Base-by-base conservation (phyloP, 2,888 invertebrate genomes). In the Leptinotarsa tumamoca region DNA sequence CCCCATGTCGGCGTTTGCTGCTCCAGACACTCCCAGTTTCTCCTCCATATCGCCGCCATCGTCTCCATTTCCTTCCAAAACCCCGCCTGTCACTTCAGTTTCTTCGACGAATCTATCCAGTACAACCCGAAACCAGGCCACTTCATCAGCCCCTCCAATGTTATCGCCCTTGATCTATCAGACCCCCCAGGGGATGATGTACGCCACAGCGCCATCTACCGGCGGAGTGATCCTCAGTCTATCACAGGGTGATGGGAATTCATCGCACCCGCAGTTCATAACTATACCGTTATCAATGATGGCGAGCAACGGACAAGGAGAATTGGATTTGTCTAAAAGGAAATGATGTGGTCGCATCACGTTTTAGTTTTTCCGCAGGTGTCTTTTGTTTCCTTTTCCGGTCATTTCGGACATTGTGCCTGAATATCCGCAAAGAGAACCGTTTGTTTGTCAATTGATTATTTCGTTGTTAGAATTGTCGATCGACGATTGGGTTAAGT, bases 211-310 rank as follows among this genome's bases (percentile, higher is more conserved):
- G 15, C 89, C 89, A 13, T 88, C 89, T 13, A 88, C 88, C 79
- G 89, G 89, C 13, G 89, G 89, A 5, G 88, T 90, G 76, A 87
- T 89, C 75, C 87, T 89, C 81, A 87, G 89, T 78, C 80, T 89
- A 67, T 86, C 88, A 14, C 87, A 86, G 77, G 82, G 84, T 67
- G 83, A 86, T 75, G 85, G 84, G n/a, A 85, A 83, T 81, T 80
- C 84, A 5, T 80, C 81, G 5, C 91, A 90, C 90, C 91, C 91
- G 58, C 93, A 93, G 87, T 93, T 92, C 88, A 93, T 94, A 85
- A 93, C 93, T 74, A 93, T 94, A 87, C 93, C 93, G 72, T 88
- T 93, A 80, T 93, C 93, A 51, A 92, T 93, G 90, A 91, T 92
- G 18, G 90, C 85, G 80, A 83, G 87, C 54, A 86, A 88, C 75